phyloP scores from a whole-genome alignment of 1,140 invertebrate genomes.

The Mylabris phalerata region DNA sequence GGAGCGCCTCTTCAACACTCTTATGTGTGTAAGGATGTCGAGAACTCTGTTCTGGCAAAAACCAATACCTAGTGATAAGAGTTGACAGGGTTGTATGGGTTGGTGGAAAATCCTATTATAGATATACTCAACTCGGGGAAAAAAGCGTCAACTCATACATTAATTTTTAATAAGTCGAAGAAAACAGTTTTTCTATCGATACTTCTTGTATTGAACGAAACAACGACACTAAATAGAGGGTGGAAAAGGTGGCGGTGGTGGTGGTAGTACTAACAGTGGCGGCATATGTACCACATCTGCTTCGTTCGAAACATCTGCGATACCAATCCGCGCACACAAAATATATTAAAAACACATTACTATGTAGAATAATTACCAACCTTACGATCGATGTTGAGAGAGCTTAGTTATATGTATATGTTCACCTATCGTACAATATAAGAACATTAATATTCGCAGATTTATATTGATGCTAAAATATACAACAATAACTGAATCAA shows the following conservation, averaged over 20 bases:
- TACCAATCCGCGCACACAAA: constrained; percentile 16
- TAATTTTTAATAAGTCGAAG: background rate
- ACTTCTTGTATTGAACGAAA: background rate
- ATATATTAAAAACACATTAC: constrained; percentile 19
- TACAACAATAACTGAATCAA: no score
- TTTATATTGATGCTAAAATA: no score
- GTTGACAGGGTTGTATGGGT: no score
- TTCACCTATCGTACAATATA: no score
- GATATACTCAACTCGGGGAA: no score
- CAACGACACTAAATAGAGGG: background rate
- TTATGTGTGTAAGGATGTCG: constrained; percentile 12
- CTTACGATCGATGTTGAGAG: constrained; percentile 3
- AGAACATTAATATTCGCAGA: no score
- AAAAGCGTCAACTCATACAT: background rate
- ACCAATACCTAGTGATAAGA: constrained; percentile 4
- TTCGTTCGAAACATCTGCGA: constrained; percentile 8
- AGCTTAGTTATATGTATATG: no score
- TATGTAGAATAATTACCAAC: constrained; percentile 12
- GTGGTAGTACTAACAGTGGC: background rate
- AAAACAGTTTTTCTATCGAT: no score
- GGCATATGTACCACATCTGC: constrained; percentile 7
- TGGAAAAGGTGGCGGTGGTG: no score
- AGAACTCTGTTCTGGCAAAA: constrained; percentile 11
- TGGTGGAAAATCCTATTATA: no score
- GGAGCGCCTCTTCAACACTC: constrained; percentile 24